phyloP scores from a whole-genome alignment of 1,140 invertebrate genomes.

The Eufriesea mexicana region DNA sequence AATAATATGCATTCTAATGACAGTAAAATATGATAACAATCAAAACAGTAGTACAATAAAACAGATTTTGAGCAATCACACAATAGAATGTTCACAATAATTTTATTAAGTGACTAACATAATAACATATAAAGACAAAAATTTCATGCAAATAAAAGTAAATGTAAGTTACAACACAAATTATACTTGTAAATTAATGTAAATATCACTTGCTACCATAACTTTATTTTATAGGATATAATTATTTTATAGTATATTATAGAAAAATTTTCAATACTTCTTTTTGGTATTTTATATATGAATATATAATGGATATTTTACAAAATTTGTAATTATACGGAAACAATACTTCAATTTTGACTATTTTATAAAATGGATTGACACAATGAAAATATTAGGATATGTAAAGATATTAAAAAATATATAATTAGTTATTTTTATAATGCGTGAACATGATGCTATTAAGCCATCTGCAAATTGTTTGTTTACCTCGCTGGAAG shows the following conservation, averaged over 20 bases:
- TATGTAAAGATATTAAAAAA: slow-evolving; percentile 39
- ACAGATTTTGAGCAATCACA: slow-evolving; percentile 22
- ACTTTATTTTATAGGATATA: neutral
- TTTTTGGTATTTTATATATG: neutral
- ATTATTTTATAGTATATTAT: neutral
- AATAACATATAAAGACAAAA: slow-evolving; percentile 23
- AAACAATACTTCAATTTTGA: neutral
- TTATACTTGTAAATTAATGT: neutral
- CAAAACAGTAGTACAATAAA: slow-evolving; percentile 24
- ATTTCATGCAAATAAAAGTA: slow-evolving; percentile 43
- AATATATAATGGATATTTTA: neutral
- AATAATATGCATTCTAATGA: slow-evolving; percentile 41
- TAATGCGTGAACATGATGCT: slow-evolving; percentile 71
- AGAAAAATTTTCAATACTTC: neutral
- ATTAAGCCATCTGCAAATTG: slow-evolving; percentile 75
- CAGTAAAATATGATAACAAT: slow-evolving; percentile 7
- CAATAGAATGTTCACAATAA: neutral
- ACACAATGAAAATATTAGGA: slow-evolving; percentile 28
- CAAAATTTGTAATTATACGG: neutral
- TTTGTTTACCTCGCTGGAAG: slow-evolving; percentile 96
- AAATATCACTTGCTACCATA: neutral
- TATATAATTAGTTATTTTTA: slow-evolving; percentile 55
- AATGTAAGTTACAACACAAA: slow-evolving; percentile 31
- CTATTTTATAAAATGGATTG: neutral
- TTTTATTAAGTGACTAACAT: slow-evolving; percentile 2